Evolutionary conservation across 2,797 vertebrate genomes (phyloP).

Genomic region (Enteromius afrohamiltoni): DNA sequence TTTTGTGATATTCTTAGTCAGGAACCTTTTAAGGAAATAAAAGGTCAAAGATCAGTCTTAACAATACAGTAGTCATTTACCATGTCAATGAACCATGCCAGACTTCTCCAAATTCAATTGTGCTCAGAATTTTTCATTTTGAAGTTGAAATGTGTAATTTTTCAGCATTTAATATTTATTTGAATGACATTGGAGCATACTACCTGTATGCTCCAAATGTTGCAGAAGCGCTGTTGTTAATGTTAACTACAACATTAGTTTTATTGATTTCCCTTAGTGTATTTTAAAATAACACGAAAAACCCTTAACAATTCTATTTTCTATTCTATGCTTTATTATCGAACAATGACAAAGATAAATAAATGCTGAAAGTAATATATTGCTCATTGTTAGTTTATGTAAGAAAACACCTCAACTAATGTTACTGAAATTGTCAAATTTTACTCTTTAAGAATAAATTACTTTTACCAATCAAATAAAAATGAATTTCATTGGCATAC

Average conservation of each 20-base stretch:
- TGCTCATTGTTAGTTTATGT: background rate
- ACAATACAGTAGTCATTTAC: constrained; percentile 22
- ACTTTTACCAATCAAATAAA: background rate
- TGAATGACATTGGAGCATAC: background rate
- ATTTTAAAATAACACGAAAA: too few relatives aligned
- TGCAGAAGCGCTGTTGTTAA: too few relatives aligned
- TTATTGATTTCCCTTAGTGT: too few relatives aligned
- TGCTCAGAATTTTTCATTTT: background rate
- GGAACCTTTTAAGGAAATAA: constrained; percentile 9
- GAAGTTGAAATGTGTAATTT: background rate
- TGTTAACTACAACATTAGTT: too few relatives aligned
- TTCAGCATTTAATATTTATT: background rate
- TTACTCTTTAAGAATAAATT: background rate
- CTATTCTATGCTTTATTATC: too few relatives aligned
- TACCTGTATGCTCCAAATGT: background rate
- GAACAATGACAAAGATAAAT: background rate
- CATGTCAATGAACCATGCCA: background rate
- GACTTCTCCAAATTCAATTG: background rate
- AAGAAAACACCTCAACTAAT: background rate
- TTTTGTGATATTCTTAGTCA: constrained; percentile 22
- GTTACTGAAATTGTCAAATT: background rate
- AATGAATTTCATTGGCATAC: background rate
- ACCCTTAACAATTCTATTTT: too few relatives aligned
- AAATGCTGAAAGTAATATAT: background rate
- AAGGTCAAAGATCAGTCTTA: constrained; percentile 29